Evolutionary conservation across 2,888 invertebrate genomes (phyloP).

Genomic region (Andrena flavipes): DNA sequence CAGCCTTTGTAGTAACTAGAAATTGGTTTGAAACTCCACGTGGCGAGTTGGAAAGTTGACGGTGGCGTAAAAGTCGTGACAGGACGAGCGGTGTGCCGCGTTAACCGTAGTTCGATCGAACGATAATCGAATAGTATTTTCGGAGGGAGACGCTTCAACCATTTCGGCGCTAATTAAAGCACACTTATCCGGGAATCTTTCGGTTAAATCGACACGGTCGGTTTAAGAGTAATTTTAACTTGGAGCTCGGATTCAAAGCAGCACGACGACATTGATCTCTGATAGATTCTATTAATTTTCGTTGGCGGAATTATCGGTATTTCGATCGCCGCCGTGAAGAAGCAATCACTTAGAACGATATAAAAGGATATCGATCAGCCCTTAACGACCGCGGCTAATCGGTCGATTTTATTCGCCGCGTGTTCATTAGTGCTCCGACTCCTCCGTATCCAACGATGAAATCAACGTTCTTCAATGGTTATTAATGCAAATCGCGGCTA

Average conservation of each 20-base stretch:
- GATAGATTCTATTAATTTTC: conserved; percentile 59
- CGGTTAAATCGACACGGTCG: conserved; percentile 35
- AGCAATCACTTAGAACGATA: conserved; percentile 47
- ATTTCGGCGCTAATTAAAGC: conserved; percentile 58
- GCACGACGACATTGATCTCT: conserved; percentile 47
- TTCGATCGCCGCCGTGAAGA: neutral
- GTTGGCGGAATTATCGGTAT: conserved; percentile 54
- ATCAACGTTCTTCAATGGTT: conserved; percentile 46
- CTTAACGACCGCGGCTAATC: conserved; percentile 18
- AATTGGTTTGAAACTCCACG: neutral
- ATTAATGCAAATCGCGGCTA: conserved; percentile 56
- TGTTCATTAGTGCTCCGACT: conserved; percentile 60
- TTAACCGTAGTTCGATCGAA: conserved; percentile 57
- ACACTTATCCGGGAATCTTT: conserved; percentile 36
- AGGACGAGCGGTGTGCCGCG: conserved; percentile 5
- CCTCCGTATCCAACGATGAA: conserved; percentile 55
- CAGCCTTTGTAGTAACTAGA: neutral
- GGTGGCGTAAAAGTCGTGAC: neutral
- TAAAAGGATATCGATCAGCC: conserved; percentile 59
- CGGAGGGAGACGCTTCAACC: conserved; percentile 28
- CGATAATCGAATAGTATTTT: conserved; percentile 55
- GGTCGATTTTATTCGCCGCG: conserved; percentile 18
- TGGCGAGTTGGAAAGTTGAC: neutral
- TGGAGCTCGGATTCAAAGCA: conserved; percentile 53
- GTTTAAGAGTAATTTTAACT: conserved; percentile 52